A percentile compares a stretch with the other conserved stretches of the same genome.
These are phyloP conservation scores for Halichoerus grypus DNA, from an alignment of 2,113 vertebrate species.

Conservation along the genomic window DNA sequence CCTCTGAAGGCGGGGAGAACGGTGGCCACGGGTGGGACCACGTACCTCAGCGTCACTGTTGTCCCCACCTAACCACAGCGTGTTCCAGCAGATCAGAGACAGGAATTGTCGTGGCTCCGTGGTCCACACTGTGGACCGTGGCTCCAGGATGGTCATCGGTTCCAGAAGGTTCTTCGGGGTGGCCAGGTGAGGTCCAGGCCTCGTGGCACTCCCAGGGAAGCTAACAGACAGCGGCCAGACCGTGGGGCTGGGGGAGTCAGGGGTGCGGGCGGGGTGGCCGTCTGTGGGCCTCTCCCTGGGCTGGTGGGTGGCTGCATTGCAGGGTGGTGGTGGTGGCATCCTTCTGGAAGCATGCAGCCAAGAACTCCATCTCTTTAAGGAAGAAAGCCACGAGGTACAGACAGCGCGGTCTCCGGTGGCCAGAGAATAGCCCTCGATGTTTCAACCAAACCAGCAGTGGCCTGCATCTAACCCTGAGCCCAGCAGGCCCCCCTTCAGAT, in stretches of 20 bases:
- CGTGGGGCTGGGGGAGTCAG: not conserved
- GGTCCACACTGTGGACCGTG: not conserved
- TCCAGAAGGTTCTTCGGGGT: not conserved
- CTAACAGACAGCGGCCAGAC: not conserved
- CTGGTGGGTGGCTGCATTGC: not conserved
- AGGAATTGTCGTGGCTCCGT: fast-evolving
- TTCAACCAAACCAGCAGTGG: not conserved
- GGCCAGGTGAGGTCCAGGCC: not conserved
- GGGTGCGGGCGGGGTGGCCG: not conserved
- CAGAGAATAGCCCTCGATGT: not conserved
- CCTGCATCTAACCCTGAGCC: not conserved
- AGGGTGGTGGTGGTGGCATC: not conserved
- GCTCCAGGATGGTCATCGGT: not conserved
- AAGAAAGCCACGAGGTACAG: too few species aligned
- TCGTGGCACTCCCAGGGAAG: not conserved
- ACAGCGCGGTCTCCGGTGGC: not conserved
- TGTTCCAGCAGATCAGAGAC: not conserved
- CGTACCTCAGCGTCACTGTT: fast-evolving
- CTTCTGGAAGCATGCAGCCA: too few species aligned
- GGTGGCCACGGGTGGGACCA: not conserved
- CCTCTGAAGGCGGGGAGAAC: fast-evolving
- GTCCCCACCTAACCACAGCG: not conserved
- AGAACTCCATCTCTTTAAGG: too few species aligned
- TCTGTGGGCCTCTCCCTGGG: not conserved
- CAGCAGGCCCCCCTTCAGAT: not conserved